These are phyloP conservation scores for Aldrovandia affinis DNA, from an alignment of 2,797 vertebrate species.

Conservation along the genomic window DNA sequence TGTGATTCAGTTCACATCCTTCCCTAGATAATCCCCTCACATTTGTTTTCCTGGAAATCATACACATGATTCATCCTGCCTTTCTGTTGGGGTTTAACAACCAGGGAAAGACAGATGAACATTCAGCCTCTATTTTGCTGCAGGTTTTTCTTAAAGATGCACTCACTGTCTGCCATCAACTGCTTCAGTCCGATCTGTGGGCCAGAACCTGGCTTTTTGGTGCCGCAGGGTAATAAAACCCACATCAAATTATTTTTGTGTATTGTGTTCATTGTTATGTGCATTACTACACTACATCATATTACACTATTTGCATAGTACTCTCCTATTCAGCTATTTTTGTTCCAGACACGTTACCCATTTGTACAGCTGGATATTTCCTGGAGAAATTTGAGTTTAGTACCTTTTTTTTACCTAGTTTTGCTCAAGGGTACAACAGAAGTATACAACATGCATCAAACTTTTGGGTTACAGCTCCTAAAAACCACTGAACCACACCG, in stretches of 20 bases:
- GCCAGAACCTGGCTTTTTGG: background rate
- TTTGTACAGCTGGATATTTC: too few relatives aligned
- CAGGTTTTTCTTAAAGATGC: background rate
- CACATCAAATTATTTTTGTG: background rate
- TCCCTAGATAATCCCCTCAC: constrained; percentile 8
- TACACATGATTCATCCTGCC: background rate
- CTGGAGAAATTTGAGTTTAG: too few relatives aligned
- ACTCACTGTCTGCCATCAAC: background rate
- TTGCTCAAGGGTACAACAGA: background rate
- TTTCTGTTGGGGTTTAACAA: background rate
- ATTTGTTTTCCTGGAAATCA: constrained; percentile 1
- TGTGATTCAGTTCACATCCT: background rate
- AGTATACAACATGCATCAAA: background rate
- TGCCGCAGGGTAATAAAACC: background rate
- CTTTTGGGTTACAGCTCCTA: background rate
- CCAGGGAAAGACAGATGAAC: background rate
- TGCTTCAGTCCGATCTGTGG: background rate
- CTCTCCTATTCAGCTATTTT: too few relatives aligned
- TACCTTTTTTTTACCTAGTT: too few relatives aligned
- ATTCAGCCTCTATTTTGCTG: background rate
- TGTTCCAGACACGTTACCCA: too few relatives aligned
- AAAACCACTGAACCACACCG: background rate
- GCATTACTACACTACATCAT: too few relatives aligned
- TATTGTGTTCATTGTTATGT: background rate
- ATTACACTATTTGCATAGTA: too few relatives aligned